Conservation (phyloP, 2,888 invertebrate genomes). For the Andrena dorsata region DNA sequence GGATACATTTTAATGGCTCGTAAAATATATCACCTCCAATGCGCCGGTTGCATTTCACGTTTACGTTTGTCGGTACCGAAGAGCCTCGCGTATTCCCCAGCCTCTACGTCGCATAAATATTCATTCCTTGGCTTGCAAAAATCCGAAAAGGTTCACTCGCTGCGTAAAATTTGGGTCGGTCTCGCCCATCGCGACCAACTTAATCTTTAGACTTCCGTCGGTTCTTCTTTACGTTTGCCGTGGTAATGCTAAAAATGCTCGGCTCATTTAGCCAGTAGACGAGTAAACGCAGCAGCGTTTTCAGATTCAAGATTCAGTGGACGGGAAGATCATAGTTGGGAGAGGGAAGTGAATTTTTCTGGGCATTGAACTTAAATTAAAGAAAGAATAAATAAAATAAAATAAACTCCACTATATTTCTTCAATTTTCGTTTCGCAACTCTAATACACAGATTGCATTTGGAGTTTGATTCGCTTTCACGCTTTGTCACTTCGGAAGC, state of each 20-base stretch:
- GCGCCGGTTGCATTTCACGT: background rate
- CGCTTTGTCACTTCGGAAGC: too few species aligned
- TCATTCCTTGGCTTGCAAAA: conserved; percentile 16
- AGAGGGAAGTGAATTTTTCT: background rate
- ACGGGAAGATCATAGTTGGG: too few species aligned
- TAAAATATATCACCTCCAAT: conserved; percentile 16
- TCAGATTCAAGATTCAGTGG: too few species aligned
- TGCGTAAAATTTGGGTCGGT: conserved; percentile 42
- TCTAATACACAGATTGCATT: too few species aligned
- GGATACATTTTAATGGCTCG: conserved; percentile 31
- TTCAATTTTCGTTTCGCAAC: too few species aligned
- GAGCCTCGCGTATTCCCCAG: conserved; percentile 17
- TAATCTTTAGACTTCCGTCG: conserved; percentile 1
- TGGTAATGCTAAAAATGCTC: background rate
- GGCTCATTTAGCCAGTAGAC: background rate
- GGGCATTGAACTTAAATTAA: too few species aligned
- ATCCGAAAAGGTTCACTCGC: conserved; percentile 26
- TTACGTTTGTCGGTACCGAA: background rate
- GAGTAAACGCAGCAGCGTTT: too few species aligned
- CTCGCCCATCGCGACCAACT: conserved; percentile 31
- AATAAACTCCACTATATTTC: too few species aligned
- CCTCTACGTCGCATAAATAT: conserved; percentile 39
- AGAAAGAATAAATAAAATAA: too few species aligned
- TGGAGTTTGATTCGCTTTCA: too few species aligned
- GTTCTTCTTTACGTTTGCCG: background rate